Evolutionary conservation across 2,797 vertebrate species (phyloP), one percentile per base, ranked within the genome.

Genomic region (Passerculus sandwichensis): DNA sequence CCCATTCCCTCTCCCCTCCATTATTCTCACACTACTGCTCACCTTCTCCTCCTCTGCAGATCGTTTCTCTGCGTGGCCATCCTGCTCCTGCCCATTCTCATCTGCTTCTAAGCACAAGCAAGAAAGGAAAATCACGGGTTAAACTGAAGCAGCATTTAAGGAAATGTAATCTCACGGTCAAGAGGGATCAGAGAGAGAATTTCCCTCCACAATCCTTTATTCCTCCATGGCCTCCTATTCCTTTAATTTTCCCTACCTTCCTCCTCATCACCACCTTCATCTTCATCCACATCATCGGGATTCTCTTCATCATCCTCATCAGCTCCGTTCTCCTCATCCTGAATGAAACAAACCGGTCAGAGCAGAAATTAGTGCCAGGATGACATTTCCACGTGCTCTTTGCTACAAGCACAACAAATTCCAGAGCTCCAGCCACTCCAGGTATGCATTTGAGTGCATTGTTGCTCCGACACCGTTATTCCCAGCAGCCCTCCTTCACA

Each of bases 261-360:
- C 79, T 98, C 97, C 65, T 98, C 98, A 74, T 97, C 97, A 17
- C 96, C 97, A 42, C 95, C 97, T 78, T 97, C 98, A 72, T 98
- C 98, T 51, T 98, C 98, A 57, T 98, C 98, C 21, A 96, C 96
- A 48, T 98, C 98, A 69, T 98, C 98, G 50, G 98, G 97, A 51
- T 98, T 98, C 47, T 97, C 96, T 48, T 97, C 97, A 22, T 97
- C 98, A 57, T 97, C 97, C 53, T 98, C 98, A 6, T 98, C 98
- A 11, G 98, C 98, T 44, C 98, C 98, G 0, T 98, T 98, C 91
- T 98, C 98, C 83, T 98, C 98, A 73, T 98, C 98, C 98, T 98
- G 80, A 53, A 67, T 11, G 20, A 79, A 70, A 88, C 18, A 84
- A 77, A 92, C 14, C 0, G 5, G 30, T 76, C 85, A 96, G 62